Evolutionary conservation across 2,888 invertebrate species (phyloP), one percentile per base, ranked within the genome.

Genomic region (Sphecodes monilicornis): DNA sequence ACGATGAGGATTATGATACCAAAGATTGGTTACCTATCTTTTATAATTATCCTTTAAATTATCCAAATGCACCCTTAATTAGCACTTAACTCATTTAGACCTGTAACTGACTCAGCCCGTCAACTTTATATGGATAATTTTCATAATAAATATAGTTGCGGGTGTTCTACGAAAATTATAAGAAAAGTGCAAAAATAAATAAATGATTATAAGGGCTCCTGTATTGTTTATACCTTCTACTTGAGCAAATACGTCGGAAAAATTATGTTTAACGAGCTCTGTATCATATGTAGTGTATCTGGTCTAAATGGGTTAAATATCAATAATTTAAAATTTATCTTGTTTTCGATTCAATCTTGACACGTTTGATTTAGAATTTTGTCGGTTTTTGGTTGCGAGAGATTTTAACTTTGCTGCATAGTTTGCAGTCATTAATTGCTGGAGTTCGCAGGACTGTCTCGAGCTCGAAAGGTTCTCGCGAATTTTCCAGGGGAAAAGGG

Each of bases 1-100:
- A 60, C 26, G 60, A 60, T 6, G 60, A 60, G 60, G 29, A 60
- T 60, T 60, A n/a, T 60, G 60, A 60, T 60, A 60, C 60, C 60
- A 60, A 60, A 60, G 60, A 60, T 60, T 16, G 60, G 60, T 60
- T 60, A 29, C 16, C 60, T 16, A 5, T 29, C 29, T 29, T 60
- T 4, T 29, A 29, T 60, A 2, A 6, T 29, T 29, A 13, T 16
- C 60, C 60, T 26, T 13, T 29, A 29, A 13, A 16, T 29, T 29
- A 29, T 16, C 60, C n/a, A n/a, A n/a, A 50, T 10, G 50, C 50
- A n/a, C 10, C 50, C 22, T 10, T 46, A 18, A 46, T 22, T 6
- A 46, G 18, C 18, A 18, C 46, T 22, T 50, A 50, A 50, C 50
- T 10, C 50, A 50, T 50, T 50, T 50, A 8, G 50, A 50, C 50